Evolutionary conservation across 2,888 invertebrate species (phyloP), one percentile per base, ranked within the genome.

Genomic region (Scaptomyza caliginosa): DNA sequence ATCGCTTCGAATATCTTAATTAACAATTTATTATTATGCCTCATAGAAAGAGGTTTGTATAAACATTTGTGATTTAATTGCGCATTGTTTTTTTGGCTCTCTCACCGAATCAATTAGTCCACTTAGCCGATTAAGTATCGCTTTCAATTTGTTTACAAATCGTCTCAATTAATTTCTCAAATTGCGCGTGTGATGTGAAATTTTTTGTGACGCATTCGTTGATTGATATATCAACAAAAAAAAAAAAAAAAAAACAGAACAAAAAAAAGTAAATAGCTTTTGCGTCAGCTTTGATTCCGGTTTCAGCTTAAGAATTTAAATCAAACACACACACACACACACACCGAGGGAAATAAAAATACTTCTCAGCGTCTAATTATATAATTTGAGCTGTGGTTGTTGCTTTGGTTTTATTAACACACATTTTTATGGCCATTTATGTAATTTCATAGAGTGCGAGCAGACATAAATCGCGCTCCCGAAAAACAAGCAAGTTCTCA

Each of bases 381-480:
- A 84, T 84, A 82, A 84, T 84, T 68, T 76, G 69, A 65, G 56
- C 38, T 28, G 32, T 19, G 5, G 42, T 49, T 36, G 26, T n/a
- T 24, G 13, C 50, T 34, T 32, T 67, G 32, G 39, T 74, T 62
- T 64, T 71, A 74, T 74, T 82, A 81, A 74, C 81, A 85, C 72
- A 79, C 82, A 69, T 62, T 85, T 82, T 82, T 77, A 81, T 82
- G 79, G 67, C 56, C 80, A 69, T 80, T 82, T 85, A 82, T 82
- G 83, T 85, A 83, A 82, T 83, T 80, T 75, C 80, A 80, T 78
- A 78, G 74, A 67, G 81, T 77, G 79, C 77, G 74, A 39, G 54
- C 51, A 34, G 34, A 57, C 73, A 81, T 84, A 84, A 84, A 84
- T 78, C 70, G 8, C 3, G 10, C 26, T 3, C 8, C 8, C 10